Evolutionary conservation across 2,797 vertebrate species (phyloP).

Genomic region (Lacerta viridis): DNA sequence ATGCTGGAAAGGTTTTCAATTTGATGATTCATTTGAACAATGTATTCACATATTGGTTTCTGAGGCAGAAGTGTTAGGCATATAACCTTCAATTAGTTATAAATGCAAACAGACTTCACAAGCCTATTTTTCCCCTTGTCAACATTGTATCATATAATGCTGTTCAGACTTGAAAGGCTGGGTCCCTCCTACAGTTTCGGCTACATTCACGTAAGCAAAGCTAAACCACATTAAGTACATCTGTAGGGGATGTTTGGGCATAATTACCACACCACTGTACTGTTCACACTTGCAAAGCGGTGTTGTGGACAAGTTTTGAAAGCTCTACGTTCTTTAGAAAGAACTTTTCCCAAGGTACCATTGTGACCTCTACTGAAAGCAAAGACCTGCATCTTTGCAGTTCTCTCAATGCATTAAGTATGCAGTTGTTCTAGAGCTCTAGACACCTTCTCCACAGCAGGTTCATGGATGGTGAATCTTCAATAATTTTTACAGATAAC

Average conservation of each 20-base stretch:
- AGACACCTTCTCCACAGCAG: neutral
- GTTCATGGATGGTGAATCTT: neutral
- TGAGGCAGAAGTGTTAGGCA: neutral
- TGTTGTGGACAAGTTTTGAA: slow-evolving; percentile 27
- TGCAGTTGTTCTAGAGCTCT: neutral
- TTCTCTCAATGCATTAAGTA: neutral
- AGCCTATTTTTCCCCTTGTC: slow-evolving; percentile 65
- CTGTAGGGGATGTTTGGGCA: neutral
- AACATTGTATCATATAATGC: slow-evolving; percentile 56
- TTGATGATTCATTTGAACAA: slow-evolving; percentile 36
- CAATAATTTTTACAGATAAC: neutral
- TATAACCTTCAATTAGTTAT: slow-evolving; percentile 62
- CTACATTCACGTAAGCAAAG: neutral
- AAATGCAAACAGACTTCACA: slow-evolving; percentile 55
- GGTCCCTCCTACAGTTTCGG: neutral
- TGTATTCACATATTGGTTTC: slow-evolving; percentile 51
- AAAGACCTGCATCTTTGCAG: neutral
- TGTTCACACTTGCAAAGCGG: slow-evolving; percentile 48
- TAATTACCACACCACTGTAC: neutral
- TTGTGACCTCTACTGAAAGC: neutral
- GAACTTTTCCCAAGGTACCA: neutral
- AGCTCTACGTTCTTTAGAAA: neutral
- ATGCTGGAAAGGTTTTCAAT: slow-evolving; percentile 5
- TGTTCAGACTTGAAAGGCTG: slow-evolving; percentile 34
- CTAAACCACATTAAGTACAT: neutral